Evolutionary conservation across 1,140 invertebrate species (phyloP).

Genomic region (Mactra quadrangularis): DNA sequence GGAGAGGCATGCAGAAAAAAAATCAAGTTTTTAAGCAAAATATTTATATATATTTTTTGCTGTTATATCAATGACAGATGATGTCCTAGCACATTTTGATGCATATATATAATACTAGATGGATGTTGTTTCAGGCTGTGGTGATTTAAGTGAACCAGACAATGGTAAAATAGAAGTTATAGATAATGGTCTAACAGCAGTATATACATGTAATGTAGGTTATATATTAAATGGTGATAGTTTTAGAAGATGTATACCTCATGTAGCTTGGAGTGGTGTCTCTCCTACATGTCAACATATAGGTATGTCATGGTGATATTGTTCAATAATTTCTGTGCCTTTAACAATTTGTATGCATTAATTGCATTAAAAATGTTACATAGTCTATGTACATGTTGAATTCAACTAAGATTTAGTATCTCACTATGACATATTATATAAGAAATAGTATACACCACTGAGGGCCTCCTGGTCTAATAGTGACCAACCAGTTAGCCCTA

Average conservation of each 20-base stretch:
- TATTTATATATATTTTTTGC: not conserved
- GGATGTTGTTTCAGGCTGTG: conserved; percentile 20
- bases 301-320: conserved; percentile 35
- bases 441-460: too few relatives aligned
- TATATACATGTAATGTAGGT: conserved; percentile 17
- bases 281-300: conserved; percentile 1
- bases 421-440: too few relatives aligned
- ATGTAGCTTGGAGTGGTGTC: conserved; percentile 19
- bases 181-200: conserved; percentile 1
- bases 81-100: too few relatives aligned
- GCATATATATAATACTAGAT: too few relatives aligned
- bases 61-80: not conserved
- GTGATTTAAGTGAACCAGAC: not conserved
- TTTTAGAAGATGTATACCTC: conserved; percentile 13
- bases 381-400: too few relatives aligned
- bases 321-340: too few relatives aligned
- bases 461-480: too few relatives aligned
- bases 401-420: too few relatives aligned
- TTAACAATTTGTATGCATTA: too few relatives aligned
- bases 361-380: too few relatives aligned
- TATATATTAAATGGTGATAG: conserved; percentile 4
- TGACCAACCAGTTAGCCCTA: too few relatives aligned
- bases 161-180: conserved; percentile 21
- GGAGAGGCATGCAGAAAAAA: too few relatives aligned
- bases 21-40: not conserved